A percentile compares a stretch with the other conserved stretches of the same genome.
Evolutionary conservation across 1,140 invertebrate genomes (phyloP).

Genomic region (Drosophila seguyi): DNA sequence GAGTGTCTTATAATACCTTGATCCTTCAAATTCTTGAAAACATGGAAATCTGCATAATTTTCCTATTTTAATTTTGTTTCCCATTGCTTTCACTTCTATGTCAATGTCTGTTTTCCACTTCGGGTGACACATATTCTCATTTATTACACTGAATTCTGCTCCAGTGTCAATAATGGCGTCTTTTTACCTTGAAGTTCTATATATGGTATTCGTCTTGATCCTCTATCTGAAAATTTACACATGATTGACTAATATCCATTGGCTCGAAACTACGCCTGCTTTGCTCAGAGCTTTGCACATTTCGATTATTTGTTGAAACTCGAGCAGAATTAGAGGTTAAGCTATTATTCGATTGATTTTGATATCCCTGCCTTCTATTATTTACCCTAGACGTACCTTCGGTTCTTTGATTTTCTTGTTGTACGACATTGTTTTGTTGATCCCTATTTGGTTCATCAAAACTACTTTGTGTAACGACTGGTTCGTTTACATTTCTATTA

Average conservation of each 20-base stretch:
- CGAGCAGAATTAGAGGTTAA: constrained; percentile 12
- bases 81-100: constrained; percentile 9
- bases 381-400: no score
- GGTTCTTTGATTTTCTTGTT: no score
- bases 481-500: no score
- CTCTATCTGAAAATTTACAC: constrained; percentile 12
- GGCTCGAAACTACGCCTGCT: no score
- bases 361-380: constrained; percentile 1
- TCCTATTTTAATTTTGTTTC: constrained; percentile 13
- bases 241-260: no score
- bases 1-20: constrained; percentile 36
- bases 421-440: no score
- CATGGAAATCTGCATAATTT: constrained; percentile 8
- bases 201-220: constrained; percentile 8
- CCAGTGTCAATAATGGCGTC: background rate
- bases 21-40: no score
- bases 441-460: no score
- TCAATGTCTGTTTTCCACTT: constrained; percentile 4
- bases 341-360: constrained; percentile 1
- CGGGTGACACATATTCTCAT: background rate
- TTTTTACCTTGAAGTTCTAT: constrained; percentile 6
- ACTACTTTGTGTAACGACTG: no score
- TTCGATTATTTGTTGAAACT: no score
- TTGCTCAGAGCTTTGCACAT: no score
- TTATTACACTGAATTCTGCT: background rate